These are phyloP conservation scores for Caenorhabditis doughertyi DNA, from an alignment of 2,888 invertebrate genomes.

Conservation along the genomic window DNA sequence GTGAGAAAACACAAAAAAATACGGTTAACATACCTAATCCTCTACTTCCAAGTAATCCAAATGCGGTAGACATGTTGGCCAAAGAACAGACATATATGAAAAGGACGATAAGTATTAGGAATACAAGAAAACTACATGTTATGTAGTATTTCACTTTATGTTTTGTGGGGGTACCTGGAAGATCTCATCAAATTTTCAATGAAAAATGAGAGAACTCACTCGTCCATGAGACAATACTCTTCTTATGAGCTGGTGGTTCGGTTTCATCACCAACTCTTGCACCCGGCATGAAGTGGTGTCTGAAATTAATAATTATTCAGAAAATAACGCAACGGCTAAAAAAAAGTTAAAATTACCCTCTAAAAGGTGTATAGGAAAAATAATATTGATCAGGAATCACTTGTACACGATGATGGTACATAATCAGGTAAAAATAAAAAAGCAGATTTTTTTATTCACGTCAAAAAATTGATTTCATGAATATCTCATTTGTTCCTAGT, in stretches of 20 bases:
- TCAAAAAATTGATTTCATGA: background rate
- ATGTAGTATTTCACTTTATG: conserved; percentile 60
- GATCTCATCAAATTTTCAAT: background rate
- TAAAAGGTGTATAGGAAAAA: conserved; percentile 11
- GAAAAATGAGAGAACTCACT: conserved; percentile 19
- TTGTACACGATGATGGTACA: conserved; percentile 44
- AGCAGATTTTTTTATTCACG: background rate
- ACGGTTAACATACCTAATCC: conserved; percentile 73
- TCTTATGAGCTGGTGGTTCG: conserved; percentile 47
- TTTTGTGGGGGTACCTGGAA: conserved; percentile 53
- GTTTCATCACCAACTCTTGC: conserved; percentile 65
- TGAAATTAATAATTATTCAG: conserved; percentile 1
- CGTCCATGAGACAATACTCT: conserved; percentile 60
- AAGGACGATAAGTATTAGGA: conserved; percentile 71
- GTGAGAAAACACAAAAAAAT: conserved; percentile 15
- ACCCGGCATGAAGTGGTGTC: conserved; percentile 61
- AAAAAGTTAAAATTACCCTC: conserved; percentile 40
- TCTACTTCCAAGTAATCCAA: conserved; percentile 76
- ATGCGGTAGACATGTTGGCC: conserved; percentile 76
- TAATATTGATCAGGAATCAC: conserved; percentile 42
- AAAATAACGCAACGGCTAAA: background rate
- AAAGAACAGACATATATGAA: conserved; percentile 79
- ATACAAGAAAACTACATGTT: conserved; percentile 51
- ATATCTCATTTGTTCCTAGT: background rate
- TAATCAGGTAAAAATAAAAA: background rate